Conservation (phyloP, 2,888 invertebrate species). For the Hyalella azteca region DNA sequence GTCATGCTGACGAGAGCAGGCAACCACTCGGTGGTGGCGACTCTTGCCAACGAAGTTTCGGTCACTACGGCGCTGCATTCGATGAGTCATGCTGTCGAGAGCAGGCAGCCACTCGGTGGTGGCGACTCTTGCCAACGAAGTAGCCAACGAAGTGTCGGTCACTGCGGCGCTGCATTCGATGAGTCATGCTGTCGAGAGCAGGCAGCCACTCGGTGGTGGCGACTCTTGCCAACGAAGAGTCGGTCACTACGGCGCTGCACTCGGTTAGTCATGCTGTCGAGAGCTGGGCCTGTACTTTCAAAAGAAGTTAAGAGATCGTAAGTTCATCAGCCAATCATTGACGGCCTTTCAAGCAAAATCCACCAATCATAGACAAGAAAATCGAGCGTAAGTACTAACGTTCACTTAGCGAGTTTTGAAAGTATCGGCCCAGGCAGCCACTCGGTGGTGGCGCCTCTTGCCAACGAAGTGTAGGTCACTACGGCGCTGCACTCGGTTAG, state of each 20-base stretch:
- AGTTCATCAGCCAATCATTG: too few relatives aligned
- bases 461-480: constrained; percentile 18
- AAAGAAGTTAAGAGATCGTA: too few relatives aligned
- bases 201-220: constrained; percentile 26
- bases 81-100: too few relatives aligned
- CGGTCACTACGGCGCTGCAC: constrained; percentile 8
- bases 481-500: too few relatives aligned
- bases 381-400: too few relatives aligned
- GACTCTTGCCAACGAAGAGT: constrained; percentile 1
- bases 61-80: neutral
- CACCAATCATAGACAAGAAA: too few relatives aligned
- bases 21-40: constrained; percentile 17
- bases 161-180: too few relatives aligned
- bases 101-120: constrained; percentile 28
- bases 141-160: too few relatives aligned
- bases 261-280: too few relatives aligned
- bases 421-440: constrained; percentile 36
- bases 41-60: constrained; percentile 20
- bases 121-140: constrained; percentile 6
- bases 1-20: constrained; percentile 21
- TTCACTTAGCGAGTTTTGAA: too few relatives aligned
- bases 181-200: constrained; percentile 18
- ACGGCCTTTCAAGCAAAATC: too few relatives aligned
- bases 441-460: neutral
- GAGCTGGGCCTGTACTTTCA: too few relatives aligned